A percentile compares a stretch with the other conserved stretches of the same genome.
Conservation (phyloP, 2,888 invertebrate genomes). For the Idaea aversata region DNA sequence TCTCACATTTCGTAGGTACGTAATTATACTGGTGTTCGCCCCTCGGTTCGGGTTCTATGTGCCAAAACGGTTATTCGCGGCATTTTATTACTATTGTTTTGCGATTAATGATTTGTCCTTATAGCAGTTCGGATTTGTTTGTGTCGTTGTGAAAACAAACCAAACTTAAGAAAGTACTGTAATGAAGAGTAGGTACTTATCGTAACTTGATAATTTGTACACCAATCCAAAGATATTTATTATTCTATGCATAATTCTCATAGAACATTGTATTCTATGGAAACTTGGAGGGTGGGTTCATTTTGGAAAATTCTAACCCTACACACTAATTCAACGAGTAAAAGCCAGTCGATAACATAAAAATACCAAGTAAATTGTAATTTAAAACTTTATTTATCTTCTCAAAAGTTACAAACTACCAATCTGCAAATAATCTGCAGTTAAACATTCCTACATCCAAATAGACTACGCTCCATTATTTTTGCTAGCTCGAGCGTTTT, state of each 20-base stretch:
- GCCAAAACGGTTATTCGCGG: slow-evolving; percentile 77
- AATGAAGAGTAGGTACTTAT: neutral
- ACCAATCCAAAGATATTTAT: neutral
- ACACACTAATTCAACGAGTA: no score
- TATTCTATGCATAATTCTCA: no score
- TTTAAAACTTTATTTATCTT: slow-evolving; percentile 22
- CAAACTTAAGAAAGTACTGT: neutral
- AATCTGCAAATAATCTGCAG: neutral
- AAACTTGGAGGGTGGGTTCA: no score
- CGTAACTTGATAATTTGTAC: neutral
- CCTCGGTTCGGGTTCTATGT: slow-evolving; percentile 66
- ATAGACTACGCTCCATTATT: slow-evolving; percentile 6
- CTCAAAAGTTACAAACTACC: slow-evolving; percentile 1
- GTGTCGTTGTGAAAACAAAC: slow-evolving; percentile 16
- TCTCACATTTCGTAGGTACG: slow-evolving; percentile 72
- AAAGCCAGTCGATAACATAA: no score
- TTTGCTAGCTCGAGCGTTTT: slow-evolving; percentile 19
- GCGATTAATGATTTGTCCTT: slow-evolving; percentile 25
- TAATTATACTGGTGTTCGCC: slow-evolving; percentile 71
- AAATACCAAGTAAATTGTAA: slow-evolving; percentile 11
- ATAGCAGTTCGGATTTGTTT: slow-evolving; percentile 20
- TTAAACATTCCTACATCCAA: slow-evolving; percentile 15
- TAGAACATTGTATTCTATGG: no score
- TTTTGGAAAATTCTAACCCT: no score
- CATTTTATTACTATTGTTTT: slow-evolving; percentile 52